phyloP scores from a whole-genome alignment of 1,140 invertebrate species.

The Drosophila nigromelanica region DNA sequence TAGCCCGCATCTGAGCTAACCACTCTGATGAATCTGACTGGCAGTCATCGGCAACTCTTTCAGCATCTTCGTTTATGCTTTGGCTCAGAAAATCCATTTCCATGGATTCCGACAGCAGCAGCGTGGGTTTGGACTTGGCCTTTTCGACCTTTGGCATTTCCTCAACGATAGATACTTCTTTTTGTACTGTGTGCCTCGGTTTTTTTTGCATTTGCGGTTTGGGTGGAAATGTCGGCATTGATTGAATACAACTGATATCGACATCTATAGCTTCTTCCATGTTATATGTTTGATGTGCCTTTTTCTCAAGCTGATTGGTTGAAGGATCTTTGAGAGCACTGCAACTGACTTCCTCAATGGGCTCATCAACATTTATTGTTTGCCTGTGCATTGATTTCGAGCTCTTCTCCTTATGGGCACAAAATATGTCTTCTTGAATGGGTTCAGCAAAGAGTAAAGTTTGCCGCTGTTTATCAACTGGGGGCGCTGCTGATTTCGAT shows the following conservation, averaged over 20 bases:
- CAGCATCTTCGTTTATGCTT: not conserved
- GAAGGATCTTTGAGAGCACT: not conserved
- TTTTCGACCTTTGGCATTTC: not conserved
- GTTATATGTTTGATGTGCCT: not conserved
- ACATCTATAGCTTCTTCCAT: not conserved
- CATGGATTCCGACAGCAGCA: not conserved
- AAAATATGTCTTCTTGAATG: conserved; percentile 1
- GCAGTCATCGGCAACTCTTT: not conserved
- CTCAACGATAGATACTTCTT: conserved; percentile 3
- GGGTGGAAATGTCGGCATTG: not conserved
- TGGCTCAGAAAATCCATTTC: not conserved
- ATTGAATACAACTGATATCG: conserved; percentile 4
- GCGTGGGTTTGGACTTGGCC: not conserved
- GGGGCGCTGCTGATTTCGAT: not conserved
- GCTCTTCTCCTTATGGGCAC: not conserved
- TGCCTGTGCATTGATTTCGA: not conserved
- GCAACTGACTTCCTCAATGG: not conserved
- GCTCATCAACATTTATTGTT: not conserved
- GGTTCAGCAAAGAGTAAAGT: conserved; percentile 1
- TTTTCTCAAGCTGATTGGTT: not conserved
- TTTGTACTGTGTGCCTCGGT: conserved; percentile 1
- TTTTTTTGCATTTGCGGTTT: not conserved
- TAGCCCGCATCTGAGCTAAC: conserved; percentile 6
- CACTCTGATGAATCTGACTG: conserved; percentile 10
- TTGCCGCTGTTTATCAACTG: conserved; percentile 1